These are phyloP conservation scores for Boloria euphrosyne DNA, from an alignment of 2,888 invertebrate species.

Conservation along the genomic window DNA sequence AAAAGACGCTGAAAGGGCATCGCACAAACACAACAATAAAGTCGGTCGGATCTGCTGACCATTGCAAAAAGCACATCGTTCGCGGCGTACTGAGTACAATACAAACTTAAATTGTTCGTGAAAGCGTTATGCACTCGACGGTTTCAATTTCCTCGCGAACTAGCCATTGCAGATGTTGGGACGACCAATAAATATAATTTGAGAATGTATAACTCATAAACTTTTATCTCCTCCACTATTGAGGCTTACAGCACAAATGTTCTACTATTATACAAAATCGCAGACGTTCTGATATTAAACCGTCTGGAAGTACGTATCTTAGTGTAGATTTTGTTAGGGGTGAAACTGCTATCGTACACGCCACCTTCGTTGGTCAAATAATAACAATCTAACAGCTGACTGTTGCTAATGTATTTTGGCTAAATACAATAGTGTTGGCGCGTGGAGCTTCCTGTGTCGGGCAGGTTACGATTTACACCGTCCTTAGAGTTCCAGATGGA, in stretches of 20 bases:
- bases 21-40: constrained; percentile 66
- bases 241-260: constrained; percentile 65
- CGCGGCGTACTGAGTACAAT: constrained; percentile 67
- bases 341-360: constrained; percentile 72
- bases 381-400: constrained; percentile 75
- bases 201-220: constrained; percentile 81
- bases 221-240: constrained; percentile 73
- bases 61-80: constrained; percentile 70
- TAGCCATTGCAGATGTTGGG: constrained; percentile 75
- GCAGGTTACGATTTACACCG: constrained; percentile 69
- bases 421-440: constrained; percentile 67
- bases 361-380: constrained; percentile 78
- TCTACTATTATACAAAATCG: constrained; percentile 70
- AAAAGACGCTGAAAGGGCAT: constrained; percentile 59
- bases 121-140: constrained; percentile 75
- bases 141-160: constrained; percentile 80
- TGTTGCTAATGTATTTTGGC: constrained; percentile 78
- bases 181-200: constrained; percentile 80
- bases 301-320: constrained; percentile 68
- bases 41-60: constrained; percentile 67
- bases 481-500: constrained; percentile 59
- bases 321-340: constrained; percentile 71
- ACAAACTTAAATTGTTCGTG: constrained; percentile 79
- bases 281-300: constrained; percentile 78
- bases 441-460: constrained; percentile 53